Evolutionary conservation across 2,113 vertebrate species (phyloP).

Genomic region (Ia io): DNA sequence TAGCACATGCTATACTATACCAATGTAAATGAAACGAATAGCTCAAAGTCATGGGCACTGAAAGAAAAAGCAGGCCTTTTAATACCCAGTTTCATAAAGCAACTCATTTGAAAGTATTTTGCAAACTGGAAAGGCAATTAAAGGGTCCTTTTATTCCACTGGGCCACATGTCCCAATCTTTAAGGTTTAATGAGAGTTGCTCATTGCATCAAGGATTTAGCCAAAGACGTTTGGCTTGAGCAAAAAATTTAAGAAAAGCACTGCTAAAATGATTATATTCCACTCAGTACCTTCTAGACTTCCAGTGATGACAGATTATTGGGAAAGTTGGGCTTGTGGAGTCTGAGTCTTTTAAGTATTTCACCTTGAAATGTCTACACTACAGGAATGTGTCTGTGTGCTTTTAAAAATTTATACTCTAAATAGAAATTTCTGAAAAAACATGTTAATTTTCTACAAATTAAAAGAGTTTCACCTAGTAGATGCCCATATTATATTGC

Average conservation of each 20-base stretch:
- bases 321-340: background rate
- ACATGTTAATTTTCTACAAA: background rate
- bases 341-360: background rate
- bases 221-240: constrained; percentile 32
- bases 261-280: background rate
- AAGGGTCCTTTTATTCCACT: constrained; percentile 3
- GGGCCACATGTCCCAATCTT: background rate
- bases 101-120: constrained; percentile 26
- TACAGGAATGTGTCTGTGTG: background rate
- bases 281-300: background rate
- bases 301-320: background rate
- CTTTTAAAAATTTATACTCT: background rate
- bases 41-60: background rate
- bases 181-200: constrained; percentile 15
- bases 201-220: background rate
- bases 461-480: background rate
- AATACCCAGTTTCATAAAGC: constrained; percentile 49
- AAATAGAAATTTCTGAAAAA: background rate
- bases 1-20: background rate
- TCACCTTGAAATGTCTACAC: background rate
- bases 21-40: background rate
- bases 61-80: constrained; percentile 32
- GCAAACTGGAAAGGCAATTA: constrained; percentile 54
- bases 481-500: background rate
- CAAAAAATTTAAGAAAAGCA: constrained; percentile 6